phyloP scores from a whole-genome alignment of 2,888 invertebrate species.

The Cepaea hortensis region DNA sequence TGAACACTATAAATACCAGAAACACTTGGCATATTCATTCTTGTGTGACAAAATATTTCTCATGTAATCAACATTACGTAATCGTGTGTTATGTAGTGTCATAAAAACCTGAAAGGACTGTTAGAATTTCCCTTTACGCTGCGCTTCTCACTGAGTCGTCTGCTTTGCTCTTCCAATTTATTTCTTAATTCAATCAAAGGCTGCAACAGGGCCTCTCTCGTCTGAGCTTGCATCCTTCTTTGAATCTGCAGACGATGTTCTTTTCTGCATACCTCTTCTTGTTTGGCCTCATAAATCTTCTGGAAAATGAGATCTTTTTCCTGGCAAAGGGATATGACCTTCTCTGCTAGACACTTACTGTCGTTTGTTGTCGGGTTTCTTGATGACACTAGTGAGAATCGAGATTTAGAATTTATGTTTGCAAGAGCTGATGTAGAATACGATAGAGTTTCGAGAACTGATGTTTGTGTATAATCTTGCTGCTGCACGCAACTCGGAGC shows the following conservation, averaged over 20 bases:
- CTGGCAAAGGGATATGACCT: constrained; percentile 79
- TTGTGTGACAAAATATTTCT: no score
- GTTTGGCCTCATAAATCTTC: constrained; percentile 76
- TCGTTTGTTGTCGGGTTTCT: constrained; percentile 53
- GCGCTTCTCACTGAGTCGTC: not conserved
- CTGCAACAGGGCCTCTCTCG: constrained; percentile 63
- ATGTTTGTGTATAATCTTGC: not conserved
- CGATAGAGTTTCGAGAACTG: not conserved
- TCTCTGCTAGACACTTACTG: constrained; percentile 77
- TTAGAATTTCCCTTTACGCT: not conserved
- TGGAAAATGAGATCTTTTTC: constrained; percentile 79
- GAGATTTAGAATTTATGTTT: not conserved
- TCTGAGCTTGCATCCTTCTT: constrained; percentile 58
- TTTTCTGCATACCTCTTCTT: constrained; percentile 71
- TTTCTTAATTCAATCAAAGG: constrained; percentile 65
- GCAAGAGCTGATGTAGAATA: not conserved
- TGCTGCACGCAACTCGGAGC: not conserved
- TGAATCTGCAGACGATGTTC: constrained; percentile 66
- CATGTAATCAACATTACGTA: no score
- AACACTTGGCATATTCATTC: no score
- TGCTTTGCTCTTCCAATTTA: constrained; percentile 66
- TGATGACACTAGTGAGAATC: not conserved
- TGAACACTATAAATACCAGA: no score
- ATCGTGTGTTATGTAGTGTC: no score
- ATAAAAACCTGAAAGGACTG: no score